Base-by-base conservation (phyloP, 2,888 invertebrate genomes). In the Drosophila demipolita region DNA sequence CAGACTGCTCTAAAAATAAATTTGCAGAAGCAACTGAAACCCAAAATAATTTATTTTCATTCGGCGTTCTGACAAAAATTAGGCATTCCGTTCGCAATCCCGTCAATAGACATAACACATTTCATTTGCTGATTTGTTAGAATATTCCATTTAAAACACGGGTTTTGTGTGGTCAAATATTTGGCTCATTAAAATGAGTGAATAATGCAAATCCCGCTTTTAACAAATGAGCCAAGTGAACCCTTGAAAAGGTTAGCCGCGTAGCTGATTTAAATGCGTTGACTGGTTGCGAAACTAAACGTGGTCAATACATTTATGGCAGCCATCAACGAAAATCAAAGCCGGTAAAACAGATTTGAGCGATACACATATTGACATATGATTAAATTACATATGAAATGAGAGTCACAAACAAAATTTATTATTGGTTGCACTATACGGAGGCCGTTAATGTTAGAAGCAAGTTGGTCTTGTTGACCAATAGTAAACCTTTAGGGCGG, bases 151-250 rank as follows among this genome's bases (percentile, higher is more conserved):
- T 29, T 29, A 29, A 29, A 29, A 29, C 45, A 23, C n/a, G 33
- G 72, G 11, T 54, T 65, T 48, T 32, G 63, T 55, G 58, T 78
- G 53, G 70, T 66, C 66, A 69, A 73, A 80, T 84, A 73, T 87
- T 81, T 89, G 79, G 61, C 85, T 88, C 87, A 88, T 90, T 85
- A 80, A 86, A 90, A 83, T 82, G 72, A 83, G 88, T 88, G 86
- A 88, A 86, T 81, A 86, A 70, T 75, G 75, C 62, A 63, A 42
- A 60, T 59, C 64, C 48, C 61, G 70, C 54, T 54, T 53, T 36
- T 35, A 55, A 40, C 57, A 54, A 59, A 58, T 50, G 53, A 52
- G 20, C 35, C 52, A 64, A 58, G 26, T 17, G 40, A 50, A 42
- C 38, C 57, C 17, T 12, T 12, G 3, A 38, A 62, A 65, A n/a